These are phyloP conservation scores for Siniperca knerii DNA, from an alignment of 2,113 vertebrate species.

Conservation along the genomic window DNA sequence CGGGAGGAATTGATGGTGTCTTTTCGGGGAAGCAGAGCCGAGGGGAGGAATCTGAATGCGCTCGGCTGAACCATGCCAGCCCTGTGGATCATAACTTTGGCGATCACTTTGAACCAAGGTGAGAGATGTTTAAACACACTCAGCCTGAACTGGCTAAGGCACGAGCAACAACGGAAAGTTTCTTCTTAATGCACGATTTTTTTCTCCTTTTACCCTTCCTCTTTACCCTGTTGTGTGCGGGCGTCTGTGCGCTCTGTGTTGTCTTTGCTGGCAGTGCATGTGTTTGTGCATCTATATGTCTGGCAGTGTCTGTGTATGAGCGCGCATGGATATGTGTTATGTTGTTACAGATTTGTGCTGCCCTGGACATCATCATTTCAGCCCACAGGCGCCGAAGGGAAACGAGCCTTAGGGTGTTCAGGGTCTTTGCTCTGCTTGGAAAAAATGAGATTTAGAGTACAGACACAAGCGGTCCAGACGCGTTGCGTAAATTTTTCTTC, in stretches of 20 bases:
- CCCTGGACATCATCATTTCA: conserved; percentile 41
- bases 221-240: background rate
- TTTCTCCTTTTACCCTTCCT: background rate
- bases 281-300: conserved; percentile 26
- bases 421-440: conserved; percentile 30
- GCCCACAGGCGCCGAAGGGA: conserved; percentile 13
- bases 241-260: conserved; percentile 39
- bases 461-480: conserved; percentile 20
- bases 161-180: conserved; percentile 44
- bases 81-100: conserved; percentile 85
- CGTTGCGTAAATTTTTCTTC: conserved; percentile 41
- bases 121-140: conserved; percentile 48
- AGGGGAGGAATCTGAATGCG: conserved; percentile 76
- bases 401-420: conserved; percentile 35
- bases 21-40: conserved; percentile 63
- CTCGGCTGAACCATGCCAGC: conserved; percentile 83
- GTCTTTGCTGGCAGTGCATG: conserved; percentile 17
- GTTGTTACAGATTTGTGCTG: conserved; percentile 32
- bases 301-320: background rate
- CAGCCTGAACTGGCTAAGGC: background rate
- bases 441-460: background rate
- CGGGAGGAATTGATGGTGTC: conserved; percentile 78
- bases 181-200: background rate
- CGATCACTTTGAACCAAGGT: conserved; percentile 84
- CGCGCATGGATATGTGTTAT: background rate